A percentile compares a stretch with the other conserved stretches of the same genome.
phyloP scores from a whole-genome alignment of 2,113 vertebrate genomes.

The Tyrannus savana region DNA sequence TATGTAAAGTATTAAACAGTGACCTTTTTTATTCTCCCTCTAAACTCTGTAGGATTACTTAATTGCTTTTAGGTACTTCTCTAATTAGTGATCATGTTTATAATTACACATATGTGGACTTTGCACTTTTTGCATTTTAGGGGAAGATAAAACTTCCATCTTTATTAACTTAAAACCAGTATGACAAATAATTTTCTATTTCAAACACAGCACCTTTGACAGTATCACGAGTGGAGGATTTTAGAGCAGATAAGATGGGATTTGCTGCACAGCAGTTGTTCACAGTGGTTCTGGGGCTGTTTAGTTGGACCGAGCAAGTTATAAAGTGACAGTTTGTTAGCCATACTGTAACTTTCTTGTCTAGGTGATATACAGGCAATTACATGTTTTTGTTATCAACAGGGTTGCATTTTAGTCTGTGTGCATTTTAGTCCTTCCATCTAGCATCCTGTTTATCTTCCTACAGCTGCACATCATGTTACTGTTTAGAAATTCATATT shows the following conservation, averaged over 20 bases:
- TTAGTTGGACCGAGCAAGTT: neutral
- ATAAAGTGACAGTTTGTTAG: neutral
- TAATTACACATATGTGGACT: neutral
- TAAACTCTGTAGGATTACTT: neutral
- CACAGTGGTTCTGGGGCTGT: neutral
- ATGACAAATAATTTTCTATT: neutral
- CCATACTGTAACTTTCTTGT: neutral
- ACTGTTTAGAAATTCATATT: neutral
- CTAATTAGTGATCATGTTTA: neutral
- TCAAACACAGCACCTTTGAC: neutral
- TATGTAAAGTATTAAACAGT: neutral
- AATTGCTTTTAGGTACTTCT: neutral
- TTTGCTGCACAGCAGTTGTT: neutral
- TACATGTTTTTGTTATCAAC: neutral
- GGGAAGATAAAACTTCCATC: neutral
- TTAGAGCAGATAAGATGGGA: neutral
- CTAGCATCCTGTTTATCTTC: conserved; percentile 42
- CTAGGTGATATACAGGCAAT: neutral
- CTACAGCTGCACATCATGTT: neutral
- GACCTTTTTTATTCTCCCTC: neutral
- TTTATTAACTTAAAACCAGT: neutral
- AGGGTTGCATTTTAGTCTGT: neutral
- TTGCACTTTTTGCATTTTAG: neutral
- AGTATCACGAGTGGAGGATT: neutral
- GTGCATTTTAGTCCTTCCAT: neutral